These are phyloP conservation scores for Naso thynnoides DNA, from an alignment of 2,797 vertebrate genomes.

Conservation along the genomic window DNA sequence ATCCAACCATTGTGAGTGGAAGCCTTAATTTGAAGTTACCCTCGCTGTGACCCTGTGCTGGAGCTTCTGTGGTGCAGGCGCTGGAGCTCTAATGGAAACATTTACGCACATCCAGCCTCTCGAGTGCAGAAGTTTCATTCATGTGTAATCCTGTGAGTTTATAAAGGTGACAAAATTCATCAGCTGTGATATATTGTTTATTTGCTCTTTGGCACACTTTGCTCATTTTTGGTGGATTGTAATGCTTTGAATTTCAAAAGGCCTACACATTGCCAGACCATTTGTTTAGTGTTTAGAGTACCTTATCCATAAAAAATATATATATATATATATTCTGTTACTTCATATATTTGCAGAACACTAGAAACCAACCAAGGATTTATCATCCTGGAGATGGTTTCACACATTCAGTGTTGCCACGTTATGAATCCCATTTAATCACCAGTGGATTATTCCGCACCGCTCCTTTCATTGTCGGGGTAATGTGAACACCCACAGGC, in stretches of 20 bases:
- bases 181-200: slow-evolving; percentile 52
- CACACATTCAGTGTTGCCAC: slow-evolving; percentile 34
- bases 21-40: slow-evolving; percentile 9
- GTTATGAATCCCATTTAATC: slow-evolving; percentile 67
- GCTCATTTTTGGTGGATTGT: slow-evolving; percentile 9
- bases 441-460: slow-evolving; percentile 70
- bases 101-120: slow-evolving; percentile 26
- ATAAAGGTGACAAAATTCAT: slow-evolving; percentile 59
- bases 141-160: slow-evolving; percentile 41
- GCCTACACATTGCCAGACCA: slow-evolving; percentile 24
- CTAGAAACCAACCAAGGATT: slow-evolving; percentile 35
- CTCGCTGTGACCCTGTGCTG: slow-evolving; percentile 44
- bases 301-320: slow-evolving; percentile 18
- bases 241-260: slow-evolving; percentile 3
- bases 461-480: slow-evolving; percentile 64
- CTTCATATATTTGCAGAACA: slow-evolving; percentile 40
- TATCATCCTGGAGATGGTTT: slow-evolving; percentile 51
- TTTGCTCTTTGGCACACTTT: slow-evolving; percentile 19
- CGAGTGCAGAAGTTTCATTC: slow-evolving; percentile 26
- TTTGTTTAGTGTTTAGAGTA: slow-evolving; percentile 12
- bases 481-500: slow-evolving; percentile 43
- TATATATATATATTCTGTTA: slow-evolving; percentile 2
- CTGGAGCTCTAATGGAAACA: slow-evolving; percentile 46
- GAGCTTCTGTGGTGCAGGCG: slow-evolving; percentile 26
- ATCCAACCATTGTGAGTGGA: slow-evolving; percentile 11